Evolutionary conservation across 1,140 invertebrate genomes (phyloP), one percentile per base, ranked within the genome.

Genomic region (Pseudoatta argentina): DNA sequence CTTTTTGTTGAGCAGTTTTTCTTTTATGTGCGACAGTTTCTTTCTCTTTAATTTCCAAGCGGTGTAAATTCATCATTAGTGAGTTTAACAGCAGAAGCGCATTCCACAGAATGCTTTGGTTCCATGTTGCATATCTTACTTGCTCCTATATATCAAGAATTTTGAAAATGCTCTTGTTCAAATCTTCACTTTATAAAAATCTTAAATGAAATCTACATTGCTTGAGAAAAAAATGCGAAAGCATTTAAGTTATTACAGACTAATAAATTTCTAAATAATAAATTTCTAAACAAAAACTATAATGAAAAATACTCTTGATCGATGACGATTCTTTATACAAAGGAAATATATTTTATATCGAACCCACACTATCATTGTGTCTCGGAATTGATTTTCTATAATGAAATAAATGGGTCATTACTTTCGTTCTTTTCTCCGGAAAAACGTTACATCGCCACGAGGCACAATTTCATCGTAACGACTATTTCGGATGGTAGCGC

Each of bases 381-480:
- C 55, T 61, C 55, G 39, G 1, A 83, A 83, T 51, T 61, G 34
- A 83, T 83, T 83, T 21, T 75, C 55, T 51, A 30, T 18, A 75
- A 83, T 34, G 3, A 24, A 72, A 59, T 61, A 61, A 82, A 71
- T 6, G 34, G 16, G 8, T 72, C 66, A 44, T 83, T 83, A 83
- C 48, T 75, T 73, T 75, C 79, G 10, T 82, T 72, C 12, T 61
- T 44, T 57, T 73, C 21, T 7, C n/a, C 27, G 51, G 55, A 48
- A 75, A n/a, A 79, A n/a, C 24, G 7, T 73, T 69, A 73, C 51
- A 5, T 87, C 21, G n/a, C 55, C 55, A 44, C 27, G 27, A 76
- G 51, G 39, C 55, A 34, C 79, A 61, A 82, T 73, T 83, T 48
- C 21, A 63, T 83, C 39, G 55, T 75, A 83, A 75, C 27, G 55